Conservation (phyloP, 2,888 invertebrate genomes). For the Leptopterna dolabrata region DNA sequence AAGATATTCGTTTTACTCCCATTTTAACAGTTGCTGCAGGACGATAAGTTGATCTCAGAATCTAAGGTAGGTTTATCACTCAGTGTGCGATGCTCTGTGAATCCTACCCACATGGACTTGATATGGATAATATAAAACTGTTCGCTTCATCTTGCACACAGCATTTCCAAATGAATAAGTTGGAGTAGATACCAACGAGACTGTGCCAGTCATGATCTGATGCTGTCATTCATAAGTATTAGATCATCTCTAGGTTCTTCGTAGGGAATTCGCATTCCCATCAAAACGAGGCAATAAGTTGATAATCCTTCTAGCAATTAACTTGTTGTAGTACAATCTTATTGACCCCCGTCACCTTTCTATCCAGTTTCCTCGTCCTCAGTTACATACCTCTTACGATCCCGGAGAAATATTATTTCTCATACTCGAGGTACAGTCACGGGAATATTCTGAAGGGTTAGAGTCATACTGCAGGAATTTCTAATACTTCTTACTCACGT, state of each 20-base stretch:
- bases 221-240: not conserved
- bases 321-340: not conserved
- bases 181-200: not conserved
- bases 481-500: not conserved
- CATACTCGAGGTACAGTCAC: not conserved
- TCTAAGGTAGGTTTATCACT: too few species aligned
- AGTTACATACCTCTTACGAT: not conserved
- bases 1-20: too few species aligned
- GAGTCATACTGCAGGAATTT: not conserved
- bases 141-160: too few species aligned
- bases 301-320: not conserved
- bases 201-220: not conserved
- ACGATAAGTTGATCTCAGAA: too few species aligned
- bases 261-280: not conserved
- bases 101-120: too few species aligned
- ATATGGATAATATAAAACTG: too few species aligned
- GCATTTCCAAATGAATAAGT: too few species aligned
- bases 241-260: not conserved
- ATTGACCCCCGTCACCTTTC: not conserved
- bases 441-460: not conserved
- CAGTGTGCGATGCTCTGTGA: too few species aligned
- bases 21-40: too few species aligned
- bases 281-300: not conserved
- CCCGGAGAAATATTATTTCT: not conserved
- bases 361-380: not conserved